These are phyloP conservation scores for Cantharis rustica DNA, from an alignment of 2,888 invertebrate species.

Conservation along the genomic window DNA sequence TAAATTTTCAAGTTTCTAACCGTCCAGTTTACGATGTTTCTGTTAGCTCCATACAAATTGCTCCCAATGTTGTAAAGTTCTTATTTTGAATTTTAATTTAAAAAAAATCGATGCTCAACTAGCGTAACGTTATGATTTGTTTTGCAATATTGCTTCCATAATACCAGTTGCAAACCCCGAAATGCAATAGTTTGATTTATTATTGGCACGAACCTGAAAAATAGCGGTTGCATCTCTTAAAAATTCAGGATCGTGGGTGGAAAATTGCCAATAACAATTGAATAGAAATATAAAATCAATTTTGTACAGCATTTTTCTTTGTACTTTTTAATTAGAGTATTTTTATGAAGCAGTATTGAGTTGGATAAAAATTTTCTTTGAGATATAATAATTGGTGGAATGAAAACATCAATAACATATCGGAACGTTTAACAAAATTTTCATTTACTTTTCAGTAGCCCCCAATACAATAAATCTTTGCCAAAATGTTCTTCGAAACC, in stretches of 20 bases:
- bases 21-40: background rate
- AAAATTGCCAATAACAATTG: background rate
- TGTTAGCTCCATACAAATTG: background rate
- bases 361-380: background rate
- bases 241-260: background rate
- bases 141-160: background rate
- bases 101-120: background rate
- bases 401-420: background rate
- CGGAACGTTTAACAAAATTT: background rate
- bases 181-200: background rate
- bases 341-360: background rate
- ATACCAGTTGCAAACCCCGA: background rate
- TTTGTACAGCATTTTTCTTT: too few relatives aligned
- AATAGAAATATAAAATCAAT: background rate
- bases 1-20: background rate
- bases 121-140: background rate
- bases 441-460: background rate
- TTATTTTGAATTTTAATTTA: background rate
- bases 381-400: background rate
- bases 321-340: background rate
- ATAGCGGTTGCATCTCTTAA: background rate
- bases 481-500: background rate
- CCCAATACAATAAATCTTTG: background rate
- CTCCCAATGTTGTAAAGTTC: background rate
- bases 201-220: background rate